Base-by-base conservation (phyloP, 2,888 invertebrate genomes). In the Ctenicera cuprea region DNA sequence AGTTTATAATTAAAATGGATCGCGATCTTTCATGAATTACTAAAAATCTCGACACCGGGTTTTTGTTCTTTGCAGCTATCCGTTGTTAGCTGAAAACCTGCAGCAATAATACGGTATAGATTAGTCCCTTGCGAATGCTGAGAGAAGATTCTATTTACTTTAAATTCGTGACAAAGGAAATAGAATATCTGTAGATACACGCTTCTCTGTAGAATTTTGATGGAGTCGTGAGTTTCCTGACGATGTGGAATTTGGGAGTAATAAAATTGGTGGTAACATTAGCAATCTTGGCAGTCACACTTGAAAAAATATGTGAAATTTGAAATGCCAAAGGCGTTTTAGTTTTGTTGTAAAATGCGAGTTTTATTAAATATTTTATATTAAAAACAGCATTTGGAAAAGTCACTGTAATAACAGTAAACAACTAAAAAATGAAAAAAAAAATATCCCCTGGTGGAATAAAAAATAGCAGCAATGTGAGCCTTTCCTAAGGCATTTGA, bases 121-220 rank as follows among this genome's bases (percentile, higher is more conserved):
- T 59, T 59, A 59, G 59, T 59, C 59, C 41, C 59, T 18, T 3
- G 59, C 20, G 59, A 41, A 59, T 20, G 12, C 59, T n/a, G 11
- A 4, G 20, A 30, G 37, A 59, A 41, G 14, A 59, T 59, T 38
- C 59, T 59, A 41, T 59, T 59, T 59, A 59, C 59, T 59, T 59
- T 59, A 59, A 59, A 59, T 59, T 59, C 59, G 38, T 59, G 59
- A 59, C 59, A 59, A 59, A 59, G 59, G 59, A 59, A 59, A 59
- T 59, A 38, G 59, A 41, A 59, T 37, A 38, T 54, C 59, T 16
- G 57, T 45, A 30, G 57, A 59, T 38, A 38, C 9, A 33, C 18
- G 18, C 12, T 59, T 20, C 33, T 59, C 57, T 12, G 33, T 57
- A 20, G 59, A 59, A 59, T 59, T 33, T 16, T 11, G 33, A 38